Base-by-base conservation (phyloP, 2,888 invertebrate species). In the Lepas anatifera region DNA sequence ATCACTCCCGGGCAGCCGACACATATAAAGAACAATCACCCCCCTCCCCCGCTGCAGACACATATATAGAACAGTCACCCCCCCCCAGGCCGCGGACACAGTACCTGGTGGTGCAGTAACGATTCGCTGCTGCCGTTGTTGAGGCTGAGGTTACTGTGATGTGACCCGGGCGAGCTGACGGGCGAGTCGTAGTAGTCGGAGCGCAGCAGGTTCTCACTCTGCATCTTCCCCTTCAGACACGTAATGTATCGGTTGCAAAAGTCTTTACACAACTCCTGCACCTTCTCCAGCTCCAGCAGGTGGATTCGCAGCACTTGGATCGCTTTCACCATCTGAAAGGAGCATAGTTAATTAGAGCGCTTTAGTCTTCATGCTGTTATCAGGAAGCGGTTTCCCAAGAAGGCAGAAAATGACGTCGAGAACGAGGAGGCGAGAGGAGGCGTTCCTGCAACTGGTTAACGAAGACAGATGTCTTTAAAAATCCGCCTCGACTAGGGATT, bases 291-390 rank as follows among this genome's bases (percentile, higher is more conserved):
- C 80, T 95, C 95, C 75, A 95, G 81, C 68, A 95, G 84, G 80
- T 95, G 95, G 79, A 95, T 95, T 77, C 95, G 84, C 74, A 95
- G 83, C 73, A 95, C 95, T 85, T 95, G 92, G 77, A 92, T 89
- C 69, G 89, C 89, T 82, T 89, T 89, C 74, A 90, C 87, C 90
- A 91, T 90, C 89, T 90, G 80, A 22, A 58, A 52, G 29, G 8
- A 27, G 10, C 27, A 13, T 10, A 11, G 41, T 41, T 1, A 41
- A 41, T n/a, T n/a, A n/a, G n/a, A n/a, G n/a, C n/a, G n/a, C n/a
- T n/a, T n/a, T n/a, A n/a, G n/a, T n/a, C n/a, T n/a, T n/a, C n/a
- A n/a, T n/a, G n/a, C n/a, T n/a, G n/a, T n/a, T n/a, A n/a, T n/a
- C n/a, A n/a, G n/a, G n/a, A n/a, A n/a, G n/a, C n/a, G n/a, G n/a